phyloP scores from a whole-genome alignment of 2,888 invertebrate species.

The Bombylius major region DNA sequence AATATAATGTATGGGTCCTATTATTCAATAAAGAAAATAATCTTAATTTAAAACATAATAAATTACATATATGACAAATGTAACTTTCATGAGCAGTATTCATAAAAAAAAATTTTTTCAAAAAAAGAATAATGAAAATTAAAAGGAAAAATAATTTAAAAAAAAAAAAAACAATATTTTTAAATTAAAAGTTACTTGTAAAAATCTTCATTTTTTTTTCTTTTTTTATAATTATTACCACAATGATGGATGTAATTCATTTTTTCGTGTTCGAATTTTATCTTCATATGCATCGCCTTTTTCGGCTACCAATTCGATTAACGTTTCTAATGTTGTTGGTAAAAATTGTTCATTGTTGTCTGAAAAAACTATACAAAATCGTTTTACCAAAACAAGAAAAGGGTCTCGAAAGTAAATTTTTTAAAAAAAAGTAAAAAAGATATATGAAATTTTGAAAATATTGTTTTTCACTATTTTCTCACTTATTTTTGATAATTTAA shows the following conservation, averaged over 20 bases:
- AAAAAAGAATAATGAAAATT: too few relatives aligned
- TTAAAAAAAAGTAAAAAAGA: neutral
- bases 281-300: slow-evolving; percentile 55
- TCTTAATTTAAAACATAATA: too few relatives aligned
- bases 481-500: too few relatives aligned
- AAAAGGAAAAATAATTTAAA: too few relatives aligned
- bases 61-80: too few relatives aligned
- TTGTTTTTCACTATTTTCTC: too few relatives aligned
- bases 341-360: slow-evolving; percentile 29
- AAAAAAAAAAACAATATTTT: too few relatives aligned
- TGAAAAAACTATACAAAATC: slow-evolving; percentile 40
- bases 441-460: neutral
- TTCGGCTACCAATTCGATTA: slow-evolving; percentile 46
- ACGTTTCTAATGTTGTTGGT: slow-evolving; percentile 42
- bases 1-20: too few relatives aligned
- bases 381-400: slow-evolving; percentile 12
- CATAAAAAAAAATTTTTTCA: too few relatives aligned
- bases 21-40: too few relatives aligned
- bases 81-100: too few relatives aligned
- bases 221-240: slow-evolving; percentile 26
- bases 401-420: neutral
- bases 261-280: slow-evolving; percentile 41
- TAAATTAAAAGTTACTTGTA: too few relatives aligned
- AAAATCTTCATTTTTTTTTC: neutral
- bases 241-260: slow-evolving; percentile 36